Base-by-base conservation (phyloP, 2,888 invertebrate species). In the Elgonia sp. region DNA sequence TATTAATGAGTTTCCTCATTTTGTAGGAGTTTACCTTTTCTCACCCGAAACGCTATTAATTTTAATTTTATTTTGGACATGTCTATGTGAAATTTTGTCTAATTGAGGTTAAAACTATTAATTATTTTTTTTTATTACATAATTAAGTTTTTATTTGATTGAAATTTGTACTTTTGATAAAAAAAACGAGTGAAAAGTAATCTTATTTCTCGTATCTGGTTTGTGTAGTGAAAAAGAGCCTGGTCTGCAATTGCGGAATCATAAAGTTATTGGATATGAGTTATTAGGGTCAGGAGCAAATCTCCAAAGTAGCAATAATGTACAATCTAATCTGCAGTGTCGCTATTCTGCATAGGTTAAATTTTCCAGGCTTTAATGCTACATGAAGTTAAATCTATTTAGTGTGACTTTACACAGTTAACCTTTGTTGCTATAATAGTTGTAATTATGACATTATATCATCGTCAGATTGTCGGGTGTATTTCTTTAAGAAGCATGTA, bases 221-320 rank as follows among this genome's bases (percentile, higher is more conserved):
- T 14, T 53, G 29, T 3, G 1, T 29, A 14, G 21, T 14, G 14
- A 16, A 63, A 40, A 76, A 29, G 63, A 50, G 50, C 46, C 53
- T 0, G 20, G 67, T 50, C 67, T 63, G 4, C 73, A 53, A 80
- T 75, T 75, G 69, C 46, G 18, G 72, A 84, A 84, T 85, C 60
- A 79, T 73, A 85, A 79, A 81, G 75, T 86, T 81, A 86, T 73
- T 86, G 85, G 75, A 69, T 86, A 73, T 46, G 69, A 75, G 67
- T 81, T 86, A 80, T 86, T 86, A 86, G 75, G 85, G 80, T 86
- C 85, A 86, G 75, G 39, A 76, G 81, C 75, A 76, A 81, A 80
- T 86, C 80, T 81, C 69, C 75, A 86, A 73, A 84, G 80, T 29
- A 85, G 69, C 80, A 80, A 60, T 85, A 80, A 85, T 40, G 60